phyloP scores from a whole-genome alignment of 2,888 invertebrate genomes.

The Lagria hirta region DNA sequence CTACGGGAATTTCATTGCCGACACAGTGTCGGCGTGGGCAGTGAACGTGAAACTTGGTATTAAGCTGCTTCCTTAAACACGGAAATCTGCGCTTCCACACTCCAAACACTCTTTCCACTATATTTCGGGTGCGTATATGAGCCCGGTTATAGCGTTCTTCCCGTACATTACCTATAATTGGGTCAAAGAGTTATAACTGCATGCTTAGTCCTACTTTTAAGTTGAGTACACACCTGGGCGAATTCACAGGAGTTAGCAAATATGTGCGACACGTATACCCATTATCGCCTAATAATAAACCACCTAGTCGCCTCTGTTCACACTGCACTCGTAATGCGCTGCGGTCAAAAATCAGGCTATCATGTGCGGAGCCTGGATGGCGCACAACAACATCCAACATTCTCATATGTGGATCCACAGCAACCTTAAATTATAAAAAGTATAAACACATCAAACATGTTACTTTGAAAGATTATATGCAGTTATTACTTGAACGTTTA shows the following conservation, averaged over 20 bases:
- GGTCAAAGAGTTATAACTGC: too few species aligned
- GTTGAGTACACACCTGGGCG: slow-evolving; percentile 17
- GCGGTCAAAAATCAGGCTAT: slow-evolving; percentile 22
- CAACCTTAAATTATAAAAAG: slow-evolving; percentile 6
- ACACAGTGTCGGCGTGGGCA: slow-evolving; percentile 1
- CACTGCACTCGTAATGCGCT: slow-evolving; percentile 15
- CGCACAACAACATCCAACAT: slow-evolving; percentile 26
- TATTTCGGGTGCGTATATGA: slow-evolving; percentile 26
- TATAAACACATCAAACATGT: neutral
- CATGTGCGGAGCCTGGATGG: slow-evolving; percentile 27
- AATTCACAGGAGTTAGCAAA: slow-evolving; percentile 28
- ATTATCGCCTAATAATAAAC: slow-evolving; percentile 29
- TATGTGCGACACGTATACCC: slow-evolving; percentile 30
- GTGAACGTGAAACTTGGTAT: neutral
- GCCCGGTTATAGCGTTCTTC: slow-evolving; percentile 24
- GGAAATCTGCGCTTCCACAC: slow-evolving; percentile 28
- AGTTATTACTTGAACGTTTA: slow-evolving; percentile 22
- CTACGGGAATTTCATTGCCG: too few species aligned
- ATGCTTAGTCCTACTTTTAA: too few species aligned
- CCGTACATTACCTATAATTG: neutral
- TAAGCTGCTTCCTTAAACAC: slow-evolving; percentile 5
- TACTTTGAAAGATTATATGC: neutral
- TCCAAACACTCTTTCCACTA: slow-evolving; percentile 28
- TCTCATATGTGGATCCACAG: slow-evolving; percentile 18
- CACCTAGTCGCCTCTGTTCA: slow-evolving; percentile 19